Conservation (phyloP, 2,113 vertebrate species). For the Thalassarche chlororhynchos region DNA sequence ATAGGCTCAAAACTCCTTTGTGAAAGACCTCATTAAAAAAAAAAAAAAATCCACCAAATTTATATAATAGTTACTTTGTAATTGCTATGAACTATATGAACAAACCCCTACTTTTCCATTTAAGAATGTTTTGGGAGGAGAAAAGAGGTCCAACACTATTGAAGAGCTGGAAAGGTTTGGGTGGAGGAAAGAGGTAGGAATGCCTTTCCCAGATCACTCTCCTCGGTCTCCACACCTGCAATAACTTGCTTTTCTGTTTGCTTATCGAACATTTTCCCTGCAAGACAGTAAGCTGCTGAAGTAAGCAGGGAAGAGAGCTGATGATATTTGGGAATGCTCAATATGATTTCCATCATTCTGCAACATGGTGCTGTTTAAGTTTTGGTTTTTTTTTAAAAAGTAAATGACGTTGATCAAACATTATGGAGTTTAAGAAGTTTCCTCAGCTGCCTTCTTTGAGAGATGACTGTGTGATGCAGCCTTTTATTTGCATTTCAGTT, state of each 20-base stretch:
- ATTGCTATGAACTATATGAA: not conserved
- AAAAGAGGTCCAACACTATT: not conserved
- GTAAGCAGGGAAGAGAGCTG: not conserved
- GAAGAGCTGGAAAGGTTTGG: not conserved
- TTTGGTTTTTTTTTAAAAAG: not conserved
- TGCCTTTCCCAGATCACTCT: not conserved
- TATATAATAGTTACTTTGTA: constrained; percentile 24
- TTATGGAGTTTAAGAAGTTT: not conserved
- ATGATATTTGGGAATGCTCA: not conserved
- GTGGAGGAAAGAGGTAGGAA: not conserved
- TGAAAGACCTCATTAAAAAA: constrained; percentile 1
- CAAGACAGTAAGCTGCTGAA: not conserved
- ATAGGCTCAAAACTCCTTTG: constrained; percentile 8
- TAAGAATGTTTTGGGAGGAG: constrained; percentile 17
- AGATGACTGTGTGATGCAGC: not conserved
- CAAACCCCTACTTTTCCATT: constrained; percentile 16
- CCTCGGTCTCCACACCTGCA: not conserved
- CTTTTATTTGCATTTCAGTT: not conserved
- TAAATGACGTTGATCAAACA: not conserved
- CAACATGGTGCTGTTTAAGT: not conserved
- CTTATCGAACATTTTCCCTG: not conserved
- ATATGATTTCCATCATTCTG: not conserved
- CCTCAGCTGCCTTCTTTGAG: not conserved
- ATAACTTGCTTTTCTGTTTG: not conserved
- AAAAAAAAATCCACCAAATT: not conserved